Evolutionary conservation across 2,113 vertebrate genomes (phyloP).

Genomic region (Podocnemis expansa): DNA sequence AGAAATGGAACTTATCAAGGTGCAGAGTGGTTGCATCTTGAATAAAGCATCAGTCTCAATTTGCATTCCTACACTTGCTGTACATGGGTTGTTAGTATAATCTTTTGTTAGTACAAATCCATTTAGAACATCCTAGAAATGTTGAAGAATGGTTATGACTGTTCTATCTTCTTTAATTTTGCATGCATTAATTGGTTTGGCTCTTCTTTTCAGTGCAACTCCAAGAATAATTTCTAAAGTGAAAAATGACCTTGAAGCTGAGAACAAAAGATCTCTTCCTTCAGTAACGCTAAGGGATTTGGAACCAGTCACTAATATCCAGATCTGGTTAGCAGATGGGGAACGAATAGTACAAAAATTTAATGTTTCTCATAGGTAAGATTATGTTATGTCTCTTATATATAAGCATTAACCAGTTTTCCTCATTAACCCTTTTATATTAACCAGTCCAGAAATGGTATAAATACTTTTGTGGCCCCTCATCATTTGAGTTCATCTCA

Average conservation of each 20-base stretch:
- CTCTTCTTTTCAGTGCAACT: slow-evolving; percentile 83
- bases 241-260: slow-evolving; percentile 80
- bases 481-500: background rate
- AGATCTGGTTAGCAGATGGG: slow-evolving; percentile 97
- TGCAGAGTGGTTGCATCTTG: background rate
- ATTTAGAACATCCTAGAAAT: no score
- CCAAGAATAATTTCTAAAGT: slow-evolving; percentile 89
- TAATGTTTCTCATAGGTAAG: slow-evolving; percentile 92
- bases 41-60: background rate
- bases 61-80: background rate
- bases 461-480: background rate
- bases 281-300: slow-evolving; percentile 85
- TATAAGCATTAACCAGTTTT: background rate
- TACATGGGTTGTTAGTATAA: rapidly evolving
- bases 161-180: background rate
- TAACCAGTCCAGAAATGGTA: background rate
- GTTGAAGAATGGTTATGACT: no score
- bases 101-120: no score
- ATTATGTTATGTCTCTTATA: background rate
- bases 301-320: slow-evolving; percentile 90
- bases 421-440: background rate
- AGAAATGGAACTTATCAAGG: background rate
- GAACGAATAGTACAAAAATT: slow-evolving; percentile 93
- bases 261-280: slow-evolving; percentile 79
- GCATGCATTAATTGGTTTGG: background rate